Percentiles rank a stretch among this genome's conserved stretches.
Evolutionary conservation across 23 tunicate species (phyloP).

Genomic region (Halocynthia aurantium): DNA sequence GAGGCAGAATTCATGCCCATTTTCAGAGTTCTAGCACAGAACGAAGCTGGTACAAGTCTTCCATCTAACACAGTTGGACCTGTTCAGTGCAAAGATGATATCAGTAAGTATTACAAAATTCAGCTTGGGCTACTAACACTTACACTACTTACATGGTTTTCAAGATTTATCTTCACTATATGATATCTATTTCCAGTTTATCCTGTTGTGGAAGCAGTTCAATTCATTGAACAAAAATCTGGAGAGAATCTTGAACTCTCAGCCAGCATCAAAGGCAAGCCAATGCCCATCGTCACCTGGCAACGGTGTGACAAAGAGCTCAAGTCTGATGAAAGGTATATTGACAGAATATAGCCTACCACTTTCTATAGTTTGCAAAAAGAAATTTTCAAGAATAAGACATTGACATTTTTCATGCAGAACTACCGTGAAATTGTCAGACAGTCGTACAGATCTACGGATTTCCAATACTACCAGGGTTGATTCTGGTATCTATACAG

Average conservation of each 20-base stretch:
- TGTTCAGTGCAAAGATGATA: conserved; percentile 45
- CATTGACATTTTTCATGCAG: background rate
- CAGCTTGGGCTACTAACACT: no score
- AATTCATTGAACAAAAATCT: conserved; percentile 59
- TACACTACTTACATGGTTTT: background rate
- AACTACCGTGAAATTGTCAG: background rate
- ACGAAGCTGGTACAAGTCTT: conserved; percentile 62
- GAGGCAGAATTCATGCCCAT: conserved; percentile 21
- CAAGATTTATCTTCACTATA: background rate
- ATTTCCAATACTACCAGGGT: background rate
- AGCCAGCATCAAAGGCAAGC: conserved; percentile 69
- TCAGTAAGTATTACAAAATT: background rate
- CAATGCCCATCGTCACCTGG: conserved; percentile 73
- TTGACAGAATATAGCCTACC: background rate
- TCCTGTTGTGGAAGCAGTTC: conserved; percentile 77
- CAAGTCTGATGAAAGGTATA: conserved; percentile 48
- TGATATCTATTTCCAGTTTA: conserved; percentile 19
- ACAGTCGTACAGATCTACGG: background rate
- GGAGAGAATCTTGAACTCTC: conserved; percentile 46
- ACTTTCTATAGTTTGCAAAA: background rate
- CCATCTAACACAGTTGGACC: conserved; percentile 86
- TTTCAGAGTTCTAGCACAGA: conserved; percentile 76
- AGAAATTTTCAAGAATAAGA: background rate
- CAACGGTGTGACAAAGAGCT: conserved; percentile 37
- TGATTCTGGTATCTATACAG: conserved; percentile 26